phyloP scores from a whole-genome alignment of 2,797 vertebrate genomes.

The Schizothorax lantsangensis region DNA sequence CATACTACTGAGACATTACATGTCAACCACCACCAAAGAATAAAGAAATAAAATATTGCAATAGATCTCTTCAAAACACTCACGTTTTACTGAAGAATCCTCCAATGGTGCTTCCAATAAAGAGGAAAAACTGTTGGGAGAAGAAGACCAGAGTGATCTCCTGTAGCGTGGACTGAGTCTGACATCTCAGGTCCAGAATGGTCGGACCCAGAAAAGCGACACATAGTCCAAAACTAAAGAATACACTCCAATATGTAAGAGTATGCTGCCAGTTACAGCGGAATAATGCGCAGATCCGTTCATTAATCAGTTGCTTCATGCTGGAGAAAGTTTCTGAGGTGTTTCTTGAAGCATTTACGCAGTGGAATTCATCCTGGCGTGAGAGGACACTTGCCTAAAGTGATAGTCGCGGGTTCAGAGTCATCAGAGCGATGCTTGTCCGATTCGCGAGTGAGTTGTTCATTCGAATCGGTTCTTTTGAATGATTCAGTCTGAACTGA shows the following conservation, averaged over 20 bases:
- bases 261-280: slow-evolving; percentile 85
- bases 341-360: slow-evolving; percentile 15
- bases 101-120: slow-evolving; percentile 88
- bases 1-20: not conserved
- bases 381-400: not conserved
- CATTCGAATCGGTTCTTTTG: not conserved
- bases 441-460: not conserved
- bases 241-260: slow-evolving; percentile 69
- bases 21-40: not conserved
- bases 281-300: slow-evolving; percentile 81
- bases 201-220: slow-evolving; percentile 95
- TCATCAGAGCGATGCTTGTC: not conserved
- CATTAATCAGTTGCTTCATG: slow-evolving; percentile 79
- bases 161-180: slow-evolving; percentile 91
- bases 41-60: not conserved
- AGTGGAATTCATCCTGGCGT: not conserved
- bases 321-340: slow-evolving; percentile 11
- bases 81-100: slow-evolving; percentile 91
- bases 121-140: slow-evolving; percentile 90
- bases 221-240: slow-evolving; percentile 96
- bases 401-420: not conserved
- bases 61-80: slow-evolving; percentile 68
- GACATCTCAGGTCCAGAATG: slow-evolving; percentile 92
- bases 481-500: not conserved
- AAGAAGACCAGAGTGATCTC: slow-evolving; percentile 97